A percentile compares a stretch with the other conserved stretches of the same genome.
Evolutionary conservation across 2,888 invertebrate species (phyloP).

Genomic region (Melanophora roralis): DNA sequence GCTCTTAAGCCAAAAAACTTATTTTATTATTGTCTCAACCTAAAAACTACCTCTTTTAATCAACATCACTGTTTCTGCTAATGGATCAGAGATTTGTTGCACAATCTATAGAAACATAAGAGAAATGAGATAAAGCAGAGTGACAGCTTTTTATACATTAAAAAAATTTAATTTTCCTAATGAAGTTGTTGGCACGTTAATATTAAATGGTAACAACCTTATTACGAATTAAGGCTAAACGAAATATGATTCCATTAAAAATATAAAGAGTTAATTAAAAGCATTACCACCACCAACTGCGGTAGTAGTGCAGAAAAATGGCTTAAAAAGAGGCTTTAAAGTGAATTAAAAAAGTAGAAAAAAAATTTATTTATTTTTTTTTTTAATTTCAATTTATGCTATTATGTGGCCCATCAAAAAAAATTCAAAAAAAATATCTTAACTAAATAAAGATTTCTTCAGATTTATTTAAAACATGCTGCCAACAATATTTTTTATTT

Average conservation of each 20-base stretch:
- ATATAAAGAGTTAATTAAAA: constrained; percentile 60
- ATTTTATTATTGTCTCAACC: no score
- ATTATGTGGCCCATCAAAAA: no score
- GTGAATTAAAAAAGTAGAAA: no score
- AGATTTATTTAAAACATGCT: no score
- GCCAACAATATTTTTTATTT: no score
- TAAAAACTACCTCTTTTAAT: neutral
- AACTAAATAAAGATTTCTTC: no score
- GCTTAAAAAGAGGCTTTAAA: neutral
- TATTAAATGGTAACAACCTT: constrained; percentile 50
- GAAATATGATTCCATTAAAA: constrained; percentile 60
- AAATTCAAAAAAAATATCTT: no score
- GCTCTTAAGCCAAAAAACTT: no score
- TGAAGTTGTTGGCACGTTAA: constrained; percentile 61
- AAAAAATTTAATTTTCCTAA: constrained; percentile 60
- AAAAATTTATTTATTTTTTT: no score
- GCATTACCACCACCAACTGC: constrained; percentile 33
- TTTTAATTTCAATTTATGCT: no score
- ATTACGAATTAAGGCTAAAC: constrained; percentile 55
- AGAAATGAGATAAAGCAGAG: neutral
- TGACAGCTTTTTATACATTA: neutral
- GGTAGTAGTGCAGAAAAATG: neutral
- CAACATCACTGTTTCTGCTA: constrained; percentile 9
- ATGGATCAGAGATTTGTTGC: neutral
- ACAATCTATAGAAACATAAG: constrained; percentile 5